Conservation (phyloP, 1,140 invertebrate genomes). For the Belonocnema kinseyi region DNA sequence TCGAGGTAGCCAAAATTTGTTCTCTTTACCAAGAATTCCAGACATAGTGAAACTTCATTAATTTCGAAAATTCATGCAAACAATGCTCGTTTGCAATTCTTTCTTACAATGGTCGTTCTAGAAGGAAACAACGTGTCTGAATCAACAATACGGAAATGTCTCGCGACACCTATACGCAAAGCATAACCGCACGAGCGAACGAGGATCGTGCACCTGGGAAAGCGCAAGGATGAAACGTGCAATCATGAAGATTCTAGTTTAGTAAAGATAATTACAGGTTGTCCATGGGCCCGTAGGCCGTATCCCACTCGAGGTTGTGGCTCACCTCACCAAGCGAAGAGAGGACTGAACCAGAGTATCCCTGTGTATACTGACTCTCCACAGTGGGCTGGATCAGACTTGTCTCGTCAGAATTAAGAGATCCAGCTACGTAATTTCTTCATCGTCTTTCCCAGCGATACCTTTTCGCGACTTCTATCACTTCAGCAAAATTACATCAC, state of each 20-base stretch:
- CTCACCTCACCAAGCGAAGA: constrained; percentile 9
- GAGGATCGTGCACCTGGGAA: constrained; percentile 62
- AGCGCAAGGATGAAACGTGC: constrained; percentile 58
- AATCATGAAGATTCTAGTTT: constrained; percentile 74
- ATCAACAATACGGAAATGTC: background rate
- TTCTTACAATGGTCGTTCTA: too few relatives aligned
- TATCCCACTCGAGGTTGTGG: constrained; percentile 32
- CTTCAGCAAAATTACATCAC: constrained; percentile 1
- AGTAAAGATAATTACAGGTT: constrained; percentile 72
- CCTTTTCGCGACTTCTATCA: constrained; percentile 37
- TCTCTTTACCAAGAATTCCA: too few relatives aligned
- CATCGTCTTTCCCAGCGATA: constrained; percentile 58
- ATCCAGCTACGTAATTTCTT: constrained; percentile 72
- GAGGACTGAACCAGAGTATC: constrained; percentile 45
- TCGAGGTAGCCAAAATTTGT: too few relatives aligned
- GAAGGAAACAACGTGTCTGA: constrained; percentile 11
- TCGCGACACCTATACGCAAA: constrained; percentile 37
- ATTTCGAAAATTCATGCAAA: too few relatives aligned
- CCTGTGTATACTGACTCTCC: constrained; percentile 40
- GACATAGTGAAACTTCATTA: too few relatives aligned
- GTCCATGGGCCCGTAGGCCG: constrained; percentile 54
- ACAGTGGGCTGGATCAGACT: constrained; percentile 53
- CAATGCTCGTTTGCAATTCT: too few relatives aligned
- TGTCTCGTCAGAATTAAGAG: constrained; percentile 72
- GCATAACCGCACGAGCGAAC: constrained; percentile 36